Base-by-base conservation (phyloP, 2,797 vertebrate species). In the Galago senegalensis region DNA sequence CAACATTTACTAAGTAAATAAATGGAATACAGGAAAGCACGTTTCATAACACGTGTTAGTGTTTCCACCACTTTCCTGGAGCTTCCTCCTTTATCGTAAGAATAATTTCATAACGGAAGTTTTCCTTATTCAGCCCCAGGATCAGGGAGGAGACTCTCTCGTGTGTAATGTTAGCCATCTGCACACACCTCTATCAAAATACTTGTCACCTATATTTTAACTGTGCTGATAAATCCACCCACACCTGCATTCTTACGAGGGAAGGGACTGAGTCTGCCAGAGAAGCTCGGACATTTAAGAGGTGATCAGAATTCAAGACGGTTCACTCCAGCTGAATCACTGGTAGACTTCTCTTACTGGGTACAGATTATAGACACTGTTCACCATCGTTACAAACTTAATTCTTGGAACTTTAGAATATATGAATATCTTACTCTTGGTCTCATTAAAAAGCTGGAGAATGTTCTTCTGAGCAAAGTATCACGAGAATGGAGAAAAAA, bases 381-480 rank as follows among this genome's bases (percentile, higher is more conserved):
- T 40, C 3, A 77, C 20, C 25, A 80, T 31, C 94, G 91, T 83
- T 60, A 72, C 10, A 96, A 87, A 49, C 40, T 83, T 63, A 61
- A 43, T 16, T 84, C 83, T 86, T 91, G 25, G 65, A 91, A 77
- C 58, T 53, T 83, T 83, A 65, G 31, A 87, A 83, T 89, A 5
- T 91, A 56, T 56, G 31, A 72, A 61, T 81, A 27, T 5, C 60
- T 82, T 27, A 40, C 14, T 46, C 27, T 89, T 27, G 25, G 14
- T 69, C 43, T 91, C 58, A 79, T 79, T 73, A 79, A 65, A 93
- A 83, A 34, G 34, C 34, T 34, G 34, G 34, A 34, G 34, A 34
- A 34, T 34, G 34, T 34, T 34, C 34, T 34, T 34, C 34, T 34
- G 34, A 34, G 34, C 34, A 34, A 34, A 34, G 34, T 34, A 34